A percentile compares a stretch with the other conserved stretches of the same genome.
phyloP scores from a whole-genome alignment of 35 echinoderm and acorn worm species.

The Stichopus chloronotus region DNA sequence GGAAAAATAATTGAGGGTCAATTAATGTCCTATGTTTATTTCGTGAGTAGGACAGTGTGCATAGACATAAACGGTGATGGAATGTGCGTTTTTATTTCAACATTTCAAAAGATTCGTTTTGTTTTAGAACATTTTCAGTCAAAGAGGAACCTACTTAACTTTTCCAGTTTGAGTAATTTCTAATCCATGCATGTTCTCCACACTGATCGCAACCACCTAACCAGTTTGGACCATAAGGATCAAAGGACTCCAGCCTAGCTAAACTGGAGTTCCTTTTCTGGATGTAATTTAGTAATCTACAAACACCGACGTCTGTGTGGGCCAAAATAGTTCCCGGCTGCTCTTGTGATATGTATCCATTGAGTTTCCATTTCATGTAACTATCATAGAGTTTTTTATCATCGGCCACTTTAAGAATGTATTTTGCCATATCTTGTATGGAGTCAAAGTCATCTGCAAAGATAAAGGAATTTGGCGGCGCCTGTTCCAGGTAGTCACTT shows the following conservation, averaged over 20 bases:
- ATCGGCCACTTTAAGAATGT: neutral
- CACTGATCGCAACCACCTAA: neutral
- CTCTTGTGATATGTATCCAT: neutral
- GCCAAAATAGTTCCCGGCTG: neutral
- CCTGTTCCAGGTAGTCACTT: neutral
- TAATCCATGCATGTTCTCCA: neutral
- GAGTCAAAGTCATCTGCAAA: neutral
- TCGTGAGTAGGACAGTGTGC: no score
- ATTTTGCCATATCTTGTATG: conserved; percentile 19
- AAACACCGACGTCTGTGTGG: neutral
- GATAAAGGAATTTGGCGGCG: conserved; percentile 14
- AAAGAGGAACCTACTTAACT: no score
- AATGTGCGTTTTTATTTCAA: no score
- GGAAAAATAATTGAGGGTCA: no score
- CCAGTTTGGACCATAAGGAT: neutral
- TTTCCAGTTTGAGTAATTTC: neutral
- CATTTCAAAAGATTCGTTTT: no score
- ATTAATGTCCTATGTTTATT: no score
- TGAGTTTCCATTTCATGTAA: neutral
- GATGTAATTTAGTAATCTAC: neutral
- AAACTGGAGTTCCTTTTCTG: neutral
- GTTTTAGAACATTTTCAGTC: no score
- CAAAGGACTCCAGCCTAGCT: neutral
- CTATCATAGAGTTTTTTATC: neutral
- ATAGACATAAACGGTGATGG: no score